Conservation (phyloP, 2,113 vertebrate genomes). For the Callospermophilus lateralis region DNA sequence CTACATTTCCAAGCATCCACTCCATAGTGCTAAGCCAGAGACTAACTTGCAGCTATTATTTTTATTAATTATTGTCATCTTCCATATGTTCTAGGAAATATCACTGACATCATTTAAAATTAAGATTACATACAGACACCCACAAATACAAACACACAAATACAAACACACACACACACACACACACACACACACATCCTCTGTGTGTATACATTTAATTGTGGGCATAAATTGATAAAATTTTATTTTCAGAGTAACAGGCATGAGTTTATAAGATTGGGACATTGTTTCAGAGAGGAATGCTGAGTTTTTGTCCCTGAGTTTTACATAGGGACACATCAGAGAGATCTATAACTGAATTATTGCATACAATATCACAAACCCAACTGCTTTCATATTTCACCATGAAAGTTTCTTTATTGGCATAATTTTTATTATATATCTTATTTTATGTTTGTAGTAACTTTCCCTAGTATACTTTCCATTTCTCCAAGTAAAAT, state of each 20-base stretch:
- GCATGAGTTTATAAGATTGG: not conserved
- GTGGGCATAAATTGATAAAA: not conserved
- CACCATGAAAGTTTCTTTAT: not conserved
- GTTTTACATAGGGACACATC: conserved; percentile 12
- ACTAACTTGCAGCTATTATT: not conserved
- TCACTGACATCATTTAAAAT: not conserved
- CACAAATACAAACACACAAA: not conserved
- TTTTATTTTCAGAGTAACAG: too few relatives aligned
- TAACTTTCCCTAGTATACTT: not conserved
- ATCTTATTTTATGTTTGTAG: conserved; percentile 27
- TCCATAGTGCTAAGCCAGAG: not conserved
- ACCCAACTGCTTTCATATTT: not conserved
- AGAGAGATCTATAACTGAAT: not conserved
- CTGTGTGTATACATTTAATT: conserved; percentile 25
- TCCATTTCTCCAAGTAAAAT: conserved; percentile 38
- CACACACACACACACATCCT: not conserved
- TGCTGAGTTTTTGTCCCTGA: not conserved
- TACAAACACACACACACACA: not conserved
- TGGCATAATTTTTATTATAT: not conserved
- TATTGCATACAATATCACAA: not conserved
- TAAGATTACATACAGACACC: not conserved
- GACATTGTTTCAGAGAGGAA: not conserved
- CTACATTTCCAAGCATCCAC: not conserved
- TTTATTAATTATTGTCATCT: not conserved
- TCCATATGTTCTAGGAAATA: not conserved